Conservation (phyloP, 2,797 vertebrate species). For the Crax fasciolata region DNA sequence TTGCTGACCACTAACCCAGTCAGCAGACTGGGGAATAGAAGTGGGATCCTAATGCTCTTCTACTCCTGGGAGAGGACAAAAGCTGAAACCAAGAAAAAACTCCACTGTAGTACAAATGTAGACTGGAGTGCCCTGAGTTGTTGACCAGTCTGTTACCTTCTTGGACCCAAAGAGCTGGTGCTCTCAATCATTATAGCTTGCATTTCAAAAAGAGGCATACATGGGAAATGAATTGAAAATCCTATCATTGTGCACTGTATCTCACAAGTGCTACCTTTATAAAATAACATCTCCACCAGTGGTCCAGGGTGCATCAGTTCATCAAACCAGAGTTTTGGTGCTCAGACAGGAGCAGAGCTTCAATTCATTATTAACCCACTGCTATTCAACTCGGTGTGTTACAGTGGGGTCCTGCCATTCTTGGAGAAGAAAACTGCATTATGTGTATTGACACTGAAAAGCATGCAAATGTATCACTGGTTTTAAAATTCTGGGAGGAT, state of each 20-base stretch:
- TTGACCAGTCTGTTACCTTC: neutral
- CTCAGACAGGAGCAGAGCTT: neutral
- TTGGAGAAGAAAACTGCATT: neutral
- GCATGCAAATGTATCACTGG: neutral
- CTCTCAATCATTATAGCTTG: neutral
- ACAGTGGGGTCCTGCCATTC: accelerated
- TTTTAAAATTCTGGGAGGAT: neutral
- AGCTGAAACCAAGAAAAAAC: neutral
- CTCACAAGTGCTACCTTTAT: neutral
- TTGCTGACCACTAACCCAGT: neutral
- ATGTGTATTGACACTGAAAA: neutral
- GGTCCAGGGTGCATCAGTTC: neutral
- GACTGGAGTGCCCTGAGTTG: accelerated
- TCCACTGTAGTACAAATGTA: neutral
- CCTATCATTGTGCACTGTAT: neutral
- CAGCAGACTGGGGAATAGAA: neutral
- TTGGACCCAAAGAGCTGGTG: neutral
- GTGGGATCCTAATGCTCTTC: neutral
- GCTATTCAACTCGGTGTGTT: neutral
- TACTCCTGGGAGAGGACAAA: neutral
- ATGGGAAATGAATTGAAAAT: neutral
- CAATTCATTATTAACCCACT: neutral
- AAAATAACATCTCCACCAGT: neutral
- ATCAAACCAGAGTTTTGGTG: neutral
- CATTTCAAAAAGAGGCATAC: neutral